Evolutionary conservation across 1,140 invertebrate species (phyloP), one percentile per base, ranked within the genome.

Genomic region (Dendrolimus kikuchii): DNA sequence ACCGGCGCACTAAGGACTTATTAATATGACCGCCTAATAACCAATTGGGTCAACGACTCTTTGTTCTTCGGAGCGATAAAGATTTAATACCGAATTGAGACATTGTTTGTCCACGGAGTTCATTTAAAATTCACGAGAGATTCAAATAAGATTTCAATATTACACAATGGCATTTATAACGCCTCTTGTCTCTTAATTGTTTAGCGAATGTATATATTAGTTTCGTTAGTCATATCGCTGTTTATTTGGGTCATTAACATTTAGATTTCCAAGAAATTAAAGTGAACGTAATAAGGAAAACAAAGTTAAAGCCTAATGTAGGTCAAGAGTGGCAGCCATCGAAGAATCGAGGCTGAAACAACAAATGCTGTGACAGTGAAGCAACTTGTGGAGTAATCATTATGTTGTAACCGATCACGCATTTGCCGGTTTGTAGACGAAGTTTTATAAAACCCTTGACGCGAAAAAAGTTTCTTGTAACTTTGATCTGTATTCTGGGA

Each of bases 201-300:
- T 23, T 23, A 23, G 23, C 23, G 23, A 23, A 23, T 23, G 3
- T 23, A 3, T 23, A 23, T 23, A 23, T 23, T 23, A 8, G 5
- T 39, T 9, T 23, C 39, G 40, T 36, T 51, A 51, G 45, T 61
- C 49, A 59, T 50, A 57, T 62, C 53, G 54, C 63, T 65, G 53
- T 46, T 55, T 71, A 80, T 78, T 64, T 79, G 64, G 81, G 78
- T 84, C 78, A 84, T 79, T 81, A 81, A 77, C 77, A 73, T 68
- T 59, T 23, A 23, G 58, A 68, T 65, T 67, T 68, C 65, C 55
- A 68, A 68, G 71, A 77, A 71, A 66, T 67, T 66, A 49, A 54
- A 45, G 4, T 52, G 55, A 60, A 68, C 59, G 56, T 64, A 63
- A 71, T 38, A 66, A 79, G 76, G 77, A 77, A 77, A 83, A 78